Evolutionary conservation across 2,797 vertebrate genomes (phyloP).

Genomic region (Austrolebias charrua): DNA sequence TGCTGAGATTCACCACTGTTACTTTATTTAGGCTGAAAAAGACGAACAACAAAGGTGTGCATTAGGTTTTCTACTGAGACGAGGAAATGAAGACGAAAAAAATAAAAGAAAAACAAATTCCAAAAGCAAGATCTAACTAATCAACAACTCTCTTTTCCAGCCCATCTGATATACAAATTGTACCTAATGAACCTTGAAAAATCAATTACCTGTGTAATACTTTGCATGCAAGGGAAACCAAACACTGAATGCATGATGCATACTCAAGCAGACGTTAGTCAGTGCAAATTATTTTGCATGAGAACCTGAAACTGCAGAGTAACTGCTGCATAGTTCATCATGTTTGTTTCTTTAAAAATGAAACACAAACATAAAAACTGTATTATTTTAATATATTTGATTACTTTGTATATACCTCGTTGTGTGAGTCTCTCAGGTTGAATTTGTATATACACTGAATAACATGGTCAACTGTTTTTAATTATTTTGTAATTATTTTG

Average conservation of each 20-base stretch:
- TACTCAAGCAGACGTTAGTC: conserved; percentile 80
- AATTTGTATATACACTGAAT: conserved; percentile 28
- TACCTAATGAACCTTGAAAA: conserved; percentile 80
- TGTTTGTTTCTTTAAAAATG: conserved; percentile 74
- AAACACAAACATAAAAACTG: conserved; percentile 62
- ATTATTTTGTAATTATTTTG: too few species aligned
- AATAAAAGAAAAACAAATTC: conserved; percentile 49
- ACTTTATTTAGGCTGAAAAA: conserved; percentile 51
- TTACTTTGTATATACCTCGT: too few species aligned
- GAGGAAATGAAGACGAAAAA: conserved; percentile 36
- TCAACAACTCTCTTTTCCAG: conserved; percentile 81
- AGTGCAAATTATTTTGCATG: conserved; percentile 78
- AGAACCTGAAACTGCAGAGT: conserved; percentile 61
- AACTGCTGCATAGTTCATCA: conserved; percentile 70
- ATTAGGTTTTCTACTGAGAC: conserved; percentile 57
- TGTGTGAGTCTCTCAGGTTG: too few species aligned
- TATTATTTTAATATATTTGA: conserved; percentile 33
- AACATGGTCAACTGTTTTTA: conserved; percentile 37
- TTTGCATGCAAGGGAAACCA: conserved; percentile 76
- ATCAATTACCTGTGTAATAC: conserved; percentile 80
- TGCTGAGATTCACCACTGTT: conserved; percentile 50
- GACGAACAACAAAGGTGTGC: conserved; percentile 45
- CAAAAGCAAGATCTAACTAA: conserved; percentile 77
- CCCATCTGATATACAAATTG: conserved; percentile 82
- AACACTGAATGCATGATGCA: conserved; percentile 75